These are phyloP conservation scores for Corvus cornix DNA, from an alignment of 2,113 vertebrate genomes.

Conservation along the genomic window DNA sequence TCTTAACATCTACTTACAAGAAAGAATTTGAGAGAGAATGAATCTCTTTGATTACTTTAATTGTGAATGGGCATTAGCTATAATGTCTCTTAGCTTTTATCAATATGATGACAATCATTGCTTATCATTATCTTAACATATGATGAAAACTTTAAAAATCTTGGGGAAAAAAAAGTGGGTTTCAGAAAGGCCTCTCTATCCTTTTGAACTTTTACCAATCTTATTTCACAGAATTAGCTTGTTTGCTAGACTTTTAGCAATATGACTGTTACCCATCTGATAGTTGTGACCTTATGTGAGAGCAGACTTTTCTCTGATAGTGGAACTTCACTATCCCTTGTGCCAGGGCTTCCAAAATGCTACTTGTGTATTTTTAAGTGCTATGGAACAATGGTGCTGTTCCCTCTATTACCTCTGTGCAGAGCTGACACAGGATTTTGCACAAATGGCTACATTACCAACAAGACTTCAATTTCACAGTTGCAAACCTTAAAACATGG, in stretches of 20 bases:
- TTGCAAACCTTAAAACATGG: not conserved
- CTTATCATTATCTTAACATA: not conserved
- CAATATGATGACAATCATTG: not conserved
- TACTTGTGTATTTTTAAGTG: not conserved
- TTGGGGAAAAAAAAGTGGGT: rapidly evolving
- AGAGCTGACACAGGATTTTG: not conserved
- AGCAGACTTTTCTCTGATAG: not conserved
- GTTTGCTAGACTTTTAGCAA: not conserved
- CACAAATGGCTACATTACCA: not conserved
- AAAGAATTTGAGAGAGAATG: not conserved
- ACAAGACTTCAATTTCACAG: not conserved
- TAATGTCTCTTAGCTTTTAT: not conserved
- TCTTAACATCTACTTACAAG: not conserved
- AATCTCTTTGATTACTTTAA: not conserved
- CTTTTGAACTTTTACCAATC: not conserved
- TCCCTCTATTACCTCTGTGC: not conserved
- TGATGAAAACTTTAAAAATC: not conserved
- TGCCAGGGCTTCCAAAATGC: not conserved
- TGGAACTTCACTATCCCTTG: not conserved
- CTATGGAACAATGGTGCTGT: not conserved
- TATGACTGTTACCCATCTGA: not conserved
- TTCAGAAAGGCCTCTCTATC: not conserved
- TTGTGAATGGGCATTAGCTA: not conserved
- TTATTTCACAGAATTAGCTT: not conserved
- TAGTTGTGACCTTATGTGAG: not conserved